Evolutionary conservation across 1,140 invertebrate species (phyloP).

Genomic region (Drosophila sechellia): DNA sequence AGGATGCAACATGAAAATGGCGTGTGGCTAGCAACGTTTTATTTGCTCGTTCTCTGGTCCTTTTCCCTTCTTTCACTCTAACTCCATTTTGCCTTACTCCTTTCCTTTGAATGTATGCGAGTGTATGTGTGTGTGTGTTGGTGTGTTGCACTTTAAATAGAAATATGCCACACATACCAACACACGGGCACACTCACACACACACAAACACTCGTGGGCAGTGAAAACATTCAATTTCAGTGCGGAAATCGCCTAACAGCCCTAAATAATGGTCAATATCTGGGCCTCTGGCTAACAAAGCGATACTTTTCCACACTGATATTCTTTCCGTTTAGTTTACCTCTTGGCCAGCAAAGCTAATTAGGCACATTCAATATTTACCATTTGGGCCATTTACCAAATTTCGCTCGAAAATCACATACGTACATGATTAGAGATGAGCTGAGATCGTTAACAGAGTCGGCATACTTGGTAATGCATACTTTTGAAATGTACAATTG

Average conservation of each 20-base stretch:
- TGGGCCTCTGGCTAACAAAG: not conserved
- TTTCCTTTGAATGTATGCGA: constrained; percentile 4
- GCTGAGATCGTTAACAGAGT: not conserved
- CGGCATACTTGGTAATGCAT: no score
- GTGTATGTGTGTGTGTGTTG: not conserved
- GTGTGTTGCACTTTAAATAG: constrained; percentile 45
- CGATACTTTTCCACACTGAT: not conserved
- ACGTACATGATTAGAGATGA: not conserved
- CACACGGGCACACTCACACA: constrained; percentile 26
- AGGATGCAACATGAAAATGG: constrained; percentile 82
- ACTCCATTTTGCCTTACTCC: constrained; percentile 5
- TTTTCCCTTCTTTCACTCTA: constrained; percentile 12
- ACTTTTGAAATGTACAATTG: no score
- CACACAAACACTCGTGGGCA: constrained; percentile 6
- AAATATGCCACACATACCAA: constrained; percentile 33
- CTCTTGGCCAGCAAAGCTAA: constrained; percentile 4
- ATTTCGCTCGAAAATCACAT: not conserved
- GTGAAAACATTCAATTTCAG: constrained; percentile 68
- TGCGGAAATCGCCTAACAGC: constrained; percentile 70
- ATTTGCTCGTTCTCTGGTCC: constrained; percentile 56
- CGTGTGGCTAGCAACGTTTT: constrained; percentile 79
- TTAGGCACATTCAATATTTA: constrained; percentile 4
- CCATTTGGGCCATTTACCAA: not conserved
- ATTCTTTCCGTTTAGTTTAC: not conserved
- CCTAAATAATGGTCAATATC: constrained; percentile 60